Evolutionary conservation across 2,113 vertebrate genomes (phyloP).

Genomic region (Alethe diademata): DNA sequence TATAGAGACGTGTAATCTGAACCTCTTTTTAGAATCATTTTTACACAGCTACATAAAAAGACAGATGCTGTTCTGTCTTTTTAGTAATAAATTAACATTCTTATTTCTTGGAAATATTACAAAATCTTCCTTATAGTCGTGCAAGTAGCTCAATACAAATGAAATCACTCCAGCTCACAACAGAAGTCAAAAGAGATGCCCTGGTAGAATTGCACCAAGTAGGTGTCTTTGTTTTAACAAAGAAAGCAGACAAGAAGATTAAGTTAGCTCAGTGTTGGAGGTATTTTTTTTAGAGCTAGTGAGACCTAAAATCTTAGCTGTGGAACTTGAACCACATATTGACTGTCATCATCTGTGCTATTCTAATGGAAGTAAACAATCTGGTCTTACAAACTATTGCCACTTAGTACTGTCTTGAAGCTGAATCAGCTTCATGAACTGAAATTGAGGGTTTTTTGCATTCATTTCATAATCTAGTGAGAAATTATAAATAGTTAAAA

Average conservation of each 20-base stretch:
- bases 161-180: neutral
- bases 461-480: neutral
- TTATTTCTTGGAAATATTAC: neutral
- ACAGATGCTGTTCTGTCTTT: neutral
- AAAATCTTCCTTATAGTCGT: neutral
- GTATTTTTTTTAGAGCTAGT: neutral
- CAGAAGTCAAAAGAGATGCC: neutral
- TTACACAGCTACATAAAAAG: neutral
- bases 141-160: neutral
- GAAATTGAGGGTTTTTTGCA: accelerated
- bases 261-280: neutral
- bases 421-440: neutral
- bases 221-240: neutral
- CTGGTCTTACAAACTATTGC: neutral
- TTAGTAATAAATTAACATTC: neutral
- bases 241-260: neutral
- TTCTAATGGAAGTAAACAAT: neutral
- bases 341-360: neutral
- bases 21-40: neutral
- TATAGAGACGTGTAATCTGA: neutral
- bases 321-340: neutral
- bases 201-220: neutral
- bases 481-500: neutral
- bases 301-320: neutral
- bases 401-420: neutral